A percentile compares a stretch with the other conserved stretches of the same genome.
These are phyloP conservation scores for Mus spretus DNA, from an alignment of 2,797 vertebrate genomes.

Conservation along the genomic window DNA sequence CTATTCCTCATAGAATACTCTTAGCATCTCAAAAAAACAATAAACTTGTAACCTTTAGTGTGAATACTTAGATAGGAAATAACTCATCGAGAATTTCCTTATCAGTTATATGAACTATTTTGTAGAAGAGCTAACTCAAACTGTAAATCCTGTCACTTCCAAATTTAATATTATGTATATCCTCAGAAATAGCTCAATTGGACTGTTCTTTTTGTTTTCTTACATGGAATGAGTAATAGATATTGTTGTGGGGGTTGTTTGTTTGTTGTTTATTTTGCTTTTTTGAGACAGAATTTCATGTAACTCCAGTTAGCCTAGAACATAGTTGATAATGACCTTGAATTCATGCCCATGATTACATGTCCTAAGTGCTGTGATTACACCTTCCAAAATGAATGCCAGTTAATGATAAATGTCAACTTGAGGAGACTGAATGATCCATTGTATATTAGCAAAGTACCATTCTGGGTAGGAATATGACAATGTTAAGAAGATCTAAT, in stretches of 20 bases:
- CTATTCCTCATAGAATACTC: not conserved
- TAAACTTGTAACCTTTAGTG: not conserved
- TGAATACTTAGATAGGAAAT: not conserved
- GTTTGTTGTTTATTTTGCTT: not conserved
- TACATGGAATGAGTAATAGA: not conserved
- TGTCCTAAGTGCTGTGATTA: not conserved
- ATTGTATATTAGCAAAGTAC: not conserved
- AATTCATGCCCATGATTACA: not conserved
- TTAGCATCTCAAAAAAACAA: not conserved
- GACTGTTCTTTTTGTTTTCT: not conserved
- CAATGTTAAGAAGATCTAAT: no score
- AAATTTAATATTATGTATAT: slow-evolving; percentile 7
- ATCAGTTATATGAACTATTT: not conserved
- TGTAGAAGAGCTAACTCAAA: not conserved
- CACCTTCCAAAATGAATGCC: not conserved
- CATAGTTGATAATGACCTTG: not conserved
- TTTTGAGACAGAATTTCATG: not conserved
- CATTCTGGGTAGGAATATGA: not conserved
- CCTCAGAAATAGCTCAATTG: not conserved
- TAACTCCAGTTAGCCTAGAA: not conserved
- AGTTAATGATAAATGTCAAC: no score
- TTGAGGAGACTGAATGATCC: not conserved
- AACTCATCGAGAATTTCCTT: not conserved
- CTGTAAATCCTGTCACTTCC: not conserved
- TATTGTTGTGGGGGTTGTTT: not conserved